A percentile compares a stretch with the other conserved stretches of the same genome.
Evolutionary conservation across 2,113 vertebrate species (phyloP).

Genomic region (Calypte anna): DNA sequence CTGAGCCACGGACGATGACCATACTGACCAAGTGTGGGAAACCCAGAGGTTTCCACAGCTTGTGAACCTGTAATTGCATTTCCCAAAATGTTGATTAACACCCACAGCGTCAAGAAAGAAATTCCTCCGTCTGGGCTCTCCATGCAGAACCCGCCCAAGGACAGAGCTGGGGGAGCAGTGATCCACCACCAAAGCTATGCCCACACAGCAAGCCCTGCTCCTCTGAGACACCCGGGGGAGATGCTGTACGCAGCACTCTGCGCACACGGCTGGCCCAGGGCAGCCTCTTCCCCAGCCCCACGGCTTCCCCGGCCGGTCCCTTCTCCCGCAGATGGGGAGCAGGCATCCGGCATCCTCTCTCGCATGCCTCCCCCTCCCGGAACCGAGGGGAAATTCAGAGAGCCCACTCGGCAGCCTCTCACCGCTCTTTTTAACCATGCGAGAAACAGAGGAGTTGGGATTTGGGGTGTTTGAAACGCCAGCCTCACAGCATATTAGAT

Average conservation of each 20-base stretch:
- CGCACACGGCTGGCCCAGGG: rapidly evolving
- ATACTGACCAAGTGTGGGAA: constrained; percentile 8
- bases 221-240: background rate
- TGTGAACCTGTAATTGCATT: background rate
- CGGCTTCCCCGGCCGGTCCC: rapidly evolving
- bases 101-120: background rate
- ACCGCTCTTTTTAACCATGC: rapidly evolving
- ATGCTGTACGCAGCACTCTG: background rate
- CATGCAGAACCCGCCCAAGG: background rate
- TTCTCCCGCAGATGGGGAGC: background rate
- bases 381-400: background rate
- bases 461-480: background rate
- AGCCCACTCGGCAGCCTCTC: rapidly evolving
- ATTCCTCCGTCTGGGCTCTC: background rate
- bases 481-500: rapidly evolving
- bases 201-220: background rate
- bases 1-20: background rate
- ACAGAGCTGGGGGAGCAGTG: background rate
- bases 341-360: background rate
- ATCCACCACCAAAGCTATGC: background rate
- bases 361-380: background rate
- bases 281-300: background rate
- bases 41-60: constrained; percentile 26
- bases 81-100: constrained; percentile 45
- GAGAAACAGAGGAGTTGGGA: rapidly evolving